These are phyloP conservation scores for Sylvietta virens DNA, from an alignment of 2,113 vertebrate genomes.

Conservation along the genomic window DNA sequence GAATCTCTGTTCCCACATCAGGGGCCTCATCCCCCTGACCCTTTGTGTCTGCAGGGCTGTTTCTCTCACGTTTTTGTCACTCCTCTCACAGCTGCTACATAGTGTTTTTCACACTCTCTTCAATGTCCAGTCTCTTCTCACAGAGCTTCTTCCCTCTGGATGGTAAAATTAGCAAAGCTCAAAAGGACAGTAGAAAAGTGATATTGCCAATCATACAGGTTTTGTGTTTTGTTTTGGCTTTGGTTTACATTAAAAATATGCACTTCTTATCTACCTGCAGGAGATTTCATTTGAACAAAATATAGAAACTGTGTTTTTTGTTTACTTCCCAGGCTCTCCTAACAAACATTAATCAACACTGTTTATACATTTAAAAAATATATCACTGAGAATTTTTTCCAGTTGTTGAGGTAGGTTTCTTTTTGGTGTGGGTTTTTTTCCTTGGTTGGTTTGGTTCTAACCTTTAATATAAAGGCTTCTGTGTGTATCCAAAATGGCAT, in stretches of 20 bases:
- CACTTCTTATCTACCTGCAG: neutral
- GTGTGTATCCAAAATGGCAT: neutral
- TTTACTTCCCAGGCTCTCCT: neutral
- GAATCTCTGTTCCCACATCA: neutral
- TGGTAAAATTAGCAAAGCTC: neutral
- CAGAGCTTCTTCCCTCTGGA: neutral
- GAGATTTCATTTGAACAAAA: neutral
- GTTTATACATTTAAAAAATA: neutral
- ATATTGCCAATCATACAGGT: neutral
- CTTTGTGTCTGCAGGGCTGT: neutral
- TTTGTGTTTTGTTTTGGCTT: neutral
- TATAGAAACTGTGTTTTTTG: neutral
- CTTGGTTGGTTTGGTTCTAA: neutral
- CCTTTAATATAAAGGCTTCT: neutral
- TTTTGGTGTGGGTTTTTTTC: accelerated
- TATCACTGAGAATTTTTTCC: neutral
- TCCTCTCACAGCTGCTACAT: neutral
- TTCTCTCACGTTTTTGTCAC: neutral
- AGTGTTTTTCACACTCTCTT: neutral
- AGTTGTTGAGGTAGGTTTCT: neutral
- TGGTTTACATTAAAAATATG: neutral
- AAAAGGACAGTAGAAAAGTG: neutral
- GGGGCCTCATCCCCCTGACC: neutral
- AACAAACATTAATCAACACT: neutral
- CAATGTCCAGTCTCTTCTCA: neutral